A percentile compares a stretch with the other conserved stretches of the same genome.
phyloP scores from a whole-genome alignment of 2,888 invertebrate genomes.

The Drosophila putrida region DNA sequence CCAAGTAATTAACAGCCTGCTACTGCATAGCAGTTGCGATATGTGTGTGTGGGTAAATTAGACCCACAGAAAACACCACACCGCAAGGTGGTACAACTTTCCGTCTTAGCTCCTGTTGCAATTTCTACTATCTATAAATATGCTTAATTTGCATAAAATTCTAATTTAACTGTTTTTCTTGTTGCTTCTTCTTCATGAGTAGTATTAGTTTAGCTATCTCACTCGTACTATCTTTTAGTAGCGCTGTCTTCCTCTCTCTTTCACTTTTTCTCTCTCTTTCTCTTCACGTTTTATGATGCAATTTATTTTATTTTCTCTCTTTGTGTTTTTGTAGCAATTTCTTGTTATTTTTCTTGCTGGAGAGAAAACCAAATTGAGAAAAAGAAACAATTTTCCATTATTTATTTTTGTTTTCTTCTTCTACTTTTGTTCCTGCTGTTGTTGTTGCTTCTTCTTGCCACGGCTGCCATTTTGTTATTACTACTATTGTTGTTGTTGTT shows the following conservation, averaged over 20 bases:
- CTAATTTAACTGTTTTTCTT: conserved; percentile 77
- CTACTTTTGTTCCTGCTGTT: conserved; percentile 12
- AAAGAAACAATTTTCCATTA: conserved; percentile 80
- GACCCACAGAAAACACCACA: background rate
- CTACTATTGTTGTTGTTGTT: conserved; percentile 29
- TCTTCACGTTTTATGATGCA: conserved; percentile 70
- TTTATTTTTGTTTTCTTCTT: conserved; percentile 69
- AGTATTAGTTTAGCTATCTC: conserved; percentile 42
- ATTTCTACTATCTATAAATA: conserved; percentile 35
- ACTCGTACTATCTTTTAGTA: too few species aligned
- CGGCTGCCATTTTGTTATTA: conserved; percentile 53
- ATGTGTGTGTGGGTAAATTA: conserved; percentile 7
- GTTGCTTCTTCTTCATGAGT: conserved; percentile 24
- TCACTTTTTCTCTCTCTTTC: conserved; percentile 2
- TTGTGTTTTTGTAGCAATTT: conserved; percentile 75
- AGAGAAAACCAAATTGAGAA: conserved; percentile 43
- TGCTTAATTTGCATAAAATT: conserved; percentile 83
- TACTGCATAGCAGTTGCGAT: background rate
- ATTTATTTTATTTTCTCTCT: conserved; percentile 76
- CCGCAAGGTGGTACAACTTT: conserved; percentile 5
- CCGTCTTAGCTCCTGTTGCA: conserved; percentile 20
- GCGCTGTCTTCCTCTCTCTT: background rate
- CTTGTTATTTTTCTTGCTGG: conserved; percentile 70
- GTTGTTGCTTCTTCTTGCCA: conserved; percentile 1
- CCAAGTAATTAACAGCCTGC: conserved; percentile 30